These are phyloP conservation scores for Pseudachorutes palmiensis DNA, from an alignment of 1,140 invertebrate species.

Conservation along the genomic window DNA sequence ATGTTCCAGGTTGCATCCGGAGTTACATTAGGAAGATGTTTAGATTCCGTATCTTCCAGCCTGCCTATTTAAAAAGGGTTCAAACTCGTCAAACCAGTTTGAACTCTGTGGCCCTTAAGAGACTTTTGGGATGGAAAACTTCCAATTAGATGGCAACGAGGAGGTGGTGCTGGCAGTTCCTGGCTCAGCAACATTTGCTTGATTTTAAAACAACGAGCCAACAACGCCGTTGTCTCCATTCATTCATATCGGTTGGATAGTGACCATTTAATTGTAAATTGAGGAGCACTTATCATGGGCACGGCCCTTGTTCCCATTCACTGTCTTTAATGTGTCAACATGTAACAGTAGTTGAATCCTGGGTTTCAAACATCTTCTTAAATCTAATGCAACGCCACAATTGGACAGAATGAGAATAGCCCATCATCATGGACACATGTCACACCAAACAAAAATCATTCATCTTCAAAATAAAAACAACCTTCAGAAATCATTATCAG, in stretches of 20 bases:
- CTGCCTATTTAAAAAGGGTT: no score
- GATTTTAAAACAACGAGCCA: no score
- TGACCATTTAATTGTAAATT: neutral
- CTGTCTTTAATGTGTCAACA: neutral
- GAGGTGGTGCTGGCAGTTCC: neutral
- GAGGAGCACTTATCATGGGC: neutral
- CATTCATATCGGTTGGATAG: neutral
- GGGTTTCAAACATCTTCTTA: neutral
- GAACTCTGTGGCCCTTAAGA: neutral
- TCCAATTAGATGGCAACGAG: neutral
- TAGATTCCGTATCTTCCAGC: neutral
- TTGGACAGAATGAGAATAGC: no score
- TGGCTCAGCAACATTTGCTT: no score
- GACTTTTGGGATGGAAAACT: no score
- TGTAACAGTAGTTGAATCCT: neutral
- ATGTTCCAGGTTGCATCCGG: neutral
- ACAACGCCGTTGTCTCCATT: neutral
- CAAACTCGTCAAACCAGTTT: neutral
- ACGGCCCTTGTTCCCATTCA: neutral
- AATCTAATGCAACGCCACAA: no score
- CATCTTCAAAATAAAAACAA: no score
- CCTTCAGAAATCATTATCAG: no score
- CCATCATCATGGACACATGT: no score
- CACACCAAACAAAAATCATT: no score
- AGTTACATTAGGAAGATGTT: neutral